A percentile compares a stretch with the other conserved stretches of the same genome.
These are phyloP conservation scores for Trypoxylon attenuatum DNA, from an alignment of 2,888 invertebrate genomes.

Conservation along the genomic window DNA sequence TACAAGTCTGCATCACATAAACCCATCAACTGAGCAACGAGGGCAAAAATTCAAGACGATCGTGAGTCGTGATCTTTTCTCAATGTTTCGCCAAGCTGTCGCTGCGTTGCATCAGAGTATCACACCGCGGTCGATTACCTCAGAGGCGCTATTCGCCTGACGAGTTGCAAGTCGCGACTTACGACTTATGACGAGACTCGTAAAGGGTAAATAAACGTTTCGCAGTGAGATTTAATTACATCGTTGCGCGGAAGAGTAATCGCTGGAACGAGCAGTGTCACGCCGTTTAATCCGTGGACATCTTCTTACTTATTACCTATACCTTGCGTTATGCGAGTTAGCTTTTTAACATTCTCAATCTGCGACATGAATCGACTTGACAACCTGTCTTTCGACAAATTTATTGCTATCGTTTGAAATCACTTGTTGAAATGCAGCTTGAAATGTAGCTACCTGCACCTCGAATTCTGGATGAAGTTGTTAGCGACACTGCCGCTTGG, in stretches of 20 bases:
- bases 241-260: slow-evolving; percentile 47
- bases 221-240: slow-evolving; percentile 48
- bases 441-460: too few relatives aligned
- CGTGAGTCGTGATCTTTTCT: too few relatives aligned
- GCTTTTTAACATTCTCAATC: slow-evolving; percentile 49
- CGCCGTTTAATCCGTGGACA: slow-evolving; percentile 56
- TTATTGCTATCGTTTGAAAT: slow-evolving; percentile 29
- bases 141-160: too few relatives aligned
- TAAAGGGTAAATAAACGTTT: slow-evolving; percentile 36
- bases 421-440: slow-evolving; percentile 39
- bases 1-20: too few relatives aligned
- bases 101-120: too few relatives aligned
- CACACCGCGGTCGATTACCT: not conserved
- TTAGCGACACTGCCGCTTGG: too few relatives aligned
- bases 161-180: too few relatives aligned
- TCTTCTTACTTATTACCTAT: slow-evolving; percentile 43
- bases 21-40: too few relatives aligned
- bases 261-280: slow-evolving; percentile 54
- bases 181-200: too few relatives aligned
- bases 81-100: not conserved
- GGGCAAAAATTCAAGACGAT: too few relatives aligned
- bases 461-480: too few relatives aligned
- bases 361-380: slow-evolving; percentile 39
- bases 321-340: too few relatives aligned
- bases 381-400: slow-evolving; percentile 37